Conservation (phyloP, 2,113 vertebrate species). For the Pardalotus punctatus region DNA sequence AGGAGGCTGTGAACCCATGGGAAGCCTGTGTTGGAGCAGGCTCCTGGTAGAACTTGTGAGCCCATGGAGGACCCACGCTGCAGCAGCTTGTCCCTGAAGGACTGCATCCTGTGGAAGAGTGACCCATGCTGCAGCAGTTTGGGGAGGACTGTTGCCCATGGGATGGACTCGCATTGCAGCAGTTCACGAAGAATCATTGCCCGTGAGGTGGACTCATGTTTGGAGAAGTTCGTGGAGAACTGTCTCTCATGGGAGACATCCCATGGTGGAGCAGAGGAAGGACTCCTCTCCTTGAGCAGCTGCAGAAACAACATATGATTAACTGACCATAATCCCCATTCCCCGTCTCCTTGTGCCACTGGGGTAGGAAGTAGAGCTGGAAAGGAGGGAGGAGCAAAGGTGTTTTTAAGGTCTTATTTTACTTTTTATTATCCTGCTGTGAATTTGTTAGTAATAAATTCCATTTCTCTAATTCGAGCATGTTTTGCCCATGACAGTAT, state of each 20-base stretch:
- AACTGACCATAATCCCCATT: background rate
- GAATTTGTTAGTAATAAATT: background rate
- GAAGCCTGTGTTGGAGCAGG: too few relatives aligned
- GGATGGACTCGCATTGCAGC: background rate
- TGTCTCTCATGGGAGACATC: too few relatives aligned
- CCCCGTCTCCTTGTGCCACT: background rate
- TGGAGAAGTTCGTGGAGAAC: background rate
- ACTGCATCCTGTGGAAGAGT: background rate
- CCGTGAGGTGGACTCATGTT: background rate
- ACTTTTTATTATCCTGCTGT: background rate
- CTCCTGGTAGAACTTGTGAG: too few relatives aligned
- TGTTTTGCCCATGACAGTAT: background rate
- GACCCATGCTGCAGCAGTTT: background rate
- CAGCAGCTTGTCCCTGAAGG: too few relatives aligned
- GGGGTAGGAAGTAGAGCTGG: too few relatives aligned
- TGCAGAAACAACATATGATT: too few relatives aligned
- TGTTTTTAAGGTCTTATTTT: background rate
- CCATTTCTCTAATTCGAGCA: background rate
- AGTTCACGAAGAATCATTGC: background rate
- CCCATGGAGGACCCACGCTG: too few relatives aligned
- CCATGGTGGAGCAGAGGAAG: too few relatives aligned
- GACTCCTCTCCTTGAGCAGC: too few relatives aligned
- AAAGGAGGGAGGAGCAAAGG: background rate
- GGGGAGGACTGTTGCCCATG: background rate
- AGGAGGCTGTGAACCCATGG: too few relatives aligned